A percentile compares a stretch with the other conserved stretches of the same genome.
These are phyloP conservation scores for Acropora yongei DNA, from an alignment of 64 coral and sea anemone genomes.

Conservation along the genomic window DNA sequence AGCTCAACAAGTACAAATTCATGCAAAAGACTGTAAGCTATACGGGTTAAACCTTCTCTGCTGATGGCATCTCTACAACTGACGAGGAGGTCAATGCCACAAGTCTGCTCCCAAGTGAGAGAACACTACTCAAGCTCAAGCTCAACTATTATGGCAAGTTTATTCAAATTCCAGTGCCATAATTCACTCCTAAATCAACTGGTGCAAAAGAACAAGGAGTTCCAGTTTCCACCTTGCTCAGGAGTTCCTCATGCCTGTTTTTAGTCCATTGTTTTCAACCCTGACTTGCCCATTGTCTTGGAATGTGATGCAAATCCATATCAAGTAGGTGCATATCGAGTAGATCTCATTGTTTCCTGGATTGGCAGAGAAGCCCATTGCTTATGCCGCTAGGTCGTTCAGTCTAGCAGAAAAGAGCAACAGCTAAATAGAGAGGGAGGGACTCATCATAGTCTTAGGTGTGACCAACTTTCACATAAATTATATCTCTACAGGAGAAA, in stretches of 20 bases:
- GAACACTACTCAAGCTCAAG: neutral
- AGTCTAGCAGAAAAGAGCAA: slow-evolving; percentile 43
- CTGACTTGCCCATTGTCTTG: slow-evolving; percentile 21
- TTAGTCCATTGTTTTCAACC: slow-evolving; percentile 26
- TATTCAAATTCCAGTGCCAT: neutral
- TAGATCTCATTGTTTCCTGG: slow-evolving; percentile 9
- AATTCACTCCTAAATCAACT: neutral
- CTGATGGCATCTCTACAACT: neutral
- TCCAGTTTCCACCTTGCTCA: neutral
- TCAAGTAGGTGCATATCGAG: slow-evolving; percentile 1
- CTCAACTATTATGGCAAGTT: slow-evolving; percentile 39
- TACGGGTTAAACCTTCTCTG: neutral
- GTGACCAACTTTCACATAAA: slow-evolving; percentile 55
- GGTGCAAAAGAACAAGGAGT: neutral
- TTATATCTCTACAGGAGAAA: slow-evolving; percentile 41
- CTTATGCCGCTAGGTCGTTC: slow-evolving; percentile 47
- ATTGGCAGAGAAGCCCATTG: slow-evolving; percentile 46
- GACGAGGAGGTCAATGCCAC: neutral
- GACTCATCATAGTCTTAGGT: slow-evolving; percentile 50
- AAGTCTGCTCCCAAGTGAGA: neutral
- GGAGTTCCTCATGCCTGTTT: slow-evolving; percentile 24
- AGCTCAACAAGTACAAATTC: neutral
- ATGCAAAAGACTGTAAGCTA: neutral
- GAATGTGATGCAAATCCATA: slow-evolving; percentile 18
- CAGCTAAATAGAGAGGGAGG: slow-evolving; percentile 65